Conservation (phyloP, 2,113 vertebrate genomes). For the Bagarius yarrelli region DNA sequence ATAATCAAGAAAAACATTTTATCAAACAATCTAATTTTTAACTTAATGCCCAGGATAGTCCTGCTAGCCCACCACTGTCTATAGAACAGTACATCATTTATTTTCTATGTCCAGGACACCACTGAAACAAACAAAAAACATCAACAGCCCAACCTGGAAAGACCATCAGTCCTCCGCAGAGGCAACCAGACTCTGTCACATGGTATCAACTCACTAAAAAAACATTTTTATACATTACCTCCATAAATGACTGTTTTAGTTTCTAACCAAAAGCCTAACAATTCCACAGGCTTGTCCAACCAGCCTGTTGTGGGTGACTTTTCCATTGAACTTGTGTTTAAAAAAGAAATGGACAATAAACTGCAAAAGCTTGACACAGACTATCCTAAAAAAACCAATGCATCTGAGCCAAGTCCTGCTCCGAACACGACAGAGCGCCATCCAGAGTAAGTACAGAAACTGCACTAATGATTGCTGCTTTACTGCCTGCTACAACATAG, state of each 20-base stretch:
- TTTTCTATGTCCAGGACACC: constrained; percentile 44
- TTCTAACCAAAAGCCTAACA: constrained; percentile 1
- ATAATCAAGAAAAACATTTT: too few relatives aligned
- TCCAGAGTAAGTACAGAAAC: constrained; percentile 37
- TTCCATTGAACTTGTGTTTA: constrained; percentile 22
- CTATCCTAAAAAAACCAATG: background rate
- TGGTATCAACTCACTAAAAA: constrained; percentile 32
- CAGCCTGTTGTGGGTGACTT: constrained; percentile 8
- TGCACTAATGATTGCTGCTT: background rate
- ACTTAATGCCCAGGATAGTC: too few relatives aligned
- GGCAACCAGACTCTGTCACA: constrained; percentile 49
- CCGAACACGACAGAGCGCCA: constrained; percentile 5
- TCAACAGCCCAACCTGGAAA: constrained; percentile 44
- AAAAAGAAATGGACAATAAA: constrained; percentile 38
- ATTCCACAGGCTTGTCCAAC: constrained; percentile 17
- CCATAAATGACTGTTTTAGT: background rate
- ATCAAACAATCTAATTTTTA: too few relatives aligned
- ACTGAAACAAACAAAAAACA: constrained; percentile 47
- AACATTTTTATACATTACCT: background rate
- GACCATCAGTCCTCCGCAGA: constrained; percentile 58
- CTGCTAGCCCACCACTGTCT: background rate
- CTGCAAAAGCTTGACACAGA: background rate
- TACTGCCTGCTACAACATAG: background rate
- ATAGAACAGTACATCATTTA: background rate
- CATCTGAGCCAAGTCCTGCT: constrained; percentile 13